A percentile compares a stretch with the other conserved stretches of the same genome.
Evolutionary conservation across 2,888 invertebrate species (phyloP).

Genomic region (Oligia latruncula): DNA sequence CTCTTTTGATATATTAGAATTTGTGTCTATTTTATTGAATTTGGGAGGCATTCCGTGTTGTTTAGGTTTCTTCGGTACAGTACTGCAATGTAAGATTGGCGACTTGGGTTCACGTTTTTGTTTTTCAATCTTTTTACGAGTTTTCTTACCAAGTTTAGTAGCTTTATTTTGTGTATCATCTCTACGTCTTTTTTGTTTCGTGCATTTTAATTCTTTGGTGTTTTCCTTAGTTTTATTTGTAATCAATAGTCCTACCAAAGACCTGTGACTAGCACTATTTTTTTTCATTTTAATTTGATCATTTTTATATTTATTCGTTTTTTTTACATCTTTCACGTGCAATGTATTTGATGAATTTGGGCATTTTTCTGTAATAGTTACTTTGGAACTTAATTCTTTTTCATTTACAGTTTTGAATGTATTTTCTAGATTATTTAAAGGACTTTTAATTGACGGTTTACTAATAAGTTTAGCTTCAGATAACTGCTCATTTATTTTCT

Average conservation of each 20-base stretch:
- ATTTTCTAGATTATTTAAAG: slow-evolving; percentile 7
- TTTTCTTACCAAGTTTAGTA: slow-evolving; percentile 15
- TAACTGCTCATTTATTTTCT: slow-evolving; percentile 3
- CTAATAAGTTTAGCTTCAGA: slow-evolving; percentile 6
- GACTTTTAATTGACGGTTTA: neutral
- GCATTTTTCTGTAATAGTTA: neutral
- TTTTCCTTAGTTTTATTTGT: slow-evolving; percentile 5
- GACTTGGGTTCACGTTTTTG: slow-evolving; percentile 42
- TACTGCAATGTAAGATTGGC: slow-evolving; percentile 52
- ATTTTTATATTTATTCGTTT: slow-evolving; percentile 44
- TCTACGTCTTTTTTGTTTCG: neutral
- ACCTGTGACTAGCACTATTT: neutral
- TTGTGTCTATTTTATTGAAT: slow-evolving; percentile 9
- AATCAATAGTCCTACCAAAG: slow-evolving; percentile 23
- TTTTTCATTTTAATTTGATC: slow-evolving; percentile 13
- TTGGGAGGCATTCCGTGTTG: slow-evolving; percentile 11
- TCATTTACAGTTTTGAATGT: neutral
- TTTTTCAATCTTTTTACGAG: slow-evolving; percentile 18
- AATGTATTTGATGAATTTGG: neutral
- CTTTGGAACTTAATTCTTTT: neutral
- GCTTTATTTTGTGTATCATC: slow-evolving; percentile 9
- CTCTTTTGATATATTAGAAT: slow-evolving; percentile 2
- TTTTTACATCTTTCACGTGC: slow-evolving; percentile 45
- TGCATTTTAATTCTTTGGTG: slow-evolving; percentile 8
- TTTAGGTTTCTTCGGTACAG: slow-evolving; percentile 39